Base-by-base conservation (phyloP, 2,888 invertebrate species). In the Drosophila subquinaria region DNA sequence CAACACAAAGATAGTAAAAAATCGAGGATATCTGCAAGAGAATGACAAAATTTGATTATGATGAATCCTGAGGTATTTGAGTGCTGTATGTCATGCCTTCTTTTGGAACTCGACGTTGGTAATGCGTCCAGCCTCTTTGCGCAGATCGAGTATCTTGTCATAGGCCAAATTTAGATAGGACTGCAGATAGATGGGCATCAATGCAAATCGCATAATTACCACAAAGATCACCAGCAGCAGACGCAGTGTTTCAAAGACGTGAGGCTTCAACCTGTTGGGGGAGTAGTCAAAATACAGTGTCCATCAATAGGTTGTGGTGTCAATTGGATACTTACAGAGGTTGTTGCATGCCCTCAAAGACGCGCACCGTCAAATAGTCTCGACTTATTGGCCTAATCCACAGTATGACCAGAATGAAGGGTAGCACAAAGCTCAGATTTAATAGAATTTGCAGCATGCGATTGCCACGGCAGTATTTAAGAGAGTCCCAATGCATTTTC, bases 1-100 rank as follows among this genome's bases (percentile, higher is more conserved):
- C 99, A 42, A 98, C 98, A 92, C 98, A 98, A 0, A 99, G 94
- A 93, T 99, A 99, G 93, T 98, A 98, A 94, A 98, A 99, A 61
- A 99, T 98, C 50, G 98, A 97, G 0, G 98, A 97, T 76, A 98
- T 96, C 97, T 98, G 94, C 5, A 81, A 59, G 0, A n/a, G 0
- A 23, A 52, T 5, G 13, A 1, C 2, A 3, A 38, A 36, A 10
- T 36, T 65, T 35, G 30, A 8, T 33, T 20, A n/a, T 47, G 17
- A 20, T 13, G 9, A 36, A 35, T 20, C 1, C 3, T 9, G 9
- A 20, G 3, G 9, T 4, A 20, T 30, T n/a, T 20, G 15, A 23
- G 38, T 15, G 8, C 2, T 20, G 9, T 3, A 17, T 27, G 3
- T 3, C 2, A 36, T 45, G 63, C 92, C 89, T 92, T 91, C 67